A percentile compares a stretch with the other conserved stretches of the same genome.
These are phyloP conservation scores for Mus spretus DNA, from an alignment of 2,797 vertebrate genomes.

Conservation along the genomic window DNA sequence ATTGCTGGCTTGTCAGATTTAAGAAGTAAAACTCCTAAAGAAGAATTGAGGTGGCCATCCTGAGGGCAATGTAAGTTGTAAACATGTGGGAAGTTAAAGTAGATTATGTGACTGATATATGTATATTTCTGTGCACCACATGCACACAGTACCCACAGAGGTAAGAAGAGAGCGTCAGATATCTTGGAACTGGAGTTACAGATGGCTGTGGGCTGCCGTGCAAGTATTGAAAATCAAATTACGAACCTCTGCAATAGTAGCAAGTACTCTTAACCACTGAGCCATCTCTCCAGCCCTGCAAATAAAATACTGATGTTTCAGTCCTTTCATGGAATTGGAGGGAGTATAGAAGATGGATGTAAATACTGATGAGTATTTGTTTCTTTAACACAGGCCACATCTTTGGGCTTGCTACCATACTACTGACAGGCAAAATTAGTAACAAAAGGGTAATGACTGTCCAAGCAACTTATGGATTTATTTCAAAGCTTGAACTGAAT, in stretches of 20 bases:
- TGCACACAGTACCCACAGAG: too few species aligned
- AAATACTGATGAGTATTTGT: background rate
- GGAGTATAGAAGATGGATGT: background rate
- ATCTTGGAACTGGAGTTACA: background rate
- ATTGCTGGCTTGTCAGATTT: background rate
- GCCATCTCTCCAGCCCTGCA: background rate
- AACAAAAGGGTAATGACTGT: background rate
- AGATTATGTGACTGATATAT: background rate
- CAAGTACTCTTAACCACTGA: background rate
- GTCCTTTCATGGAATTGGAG: background rate
- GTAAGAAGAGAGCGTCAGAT: too few species aligned
- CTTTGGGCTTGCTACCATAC: background rate
- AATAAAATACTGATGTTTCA: background rate
- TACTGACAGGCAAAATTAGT: slow-evolving; percentile 18
- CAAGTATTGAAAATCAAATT: background rate
- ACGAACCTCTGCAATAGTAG: background rate
- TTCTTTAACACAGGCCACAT: background rate
- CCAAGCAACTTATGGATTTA: background rate
- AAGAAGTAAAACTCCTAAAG: background rate
- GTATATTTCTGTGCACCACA: background rate
- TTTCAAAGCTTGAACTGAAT: slow-evolving; percentile 45
- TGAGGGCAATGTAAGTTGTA: background rate
- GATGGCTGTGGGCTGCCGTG: background rate
- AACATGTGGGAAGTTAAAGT: background rate
- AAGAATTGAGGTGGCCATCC: background rate